phyloP scores from a whole-genome alignment of 2,797 vertebrate species.

The Oophaga sylvatica region DNA sequence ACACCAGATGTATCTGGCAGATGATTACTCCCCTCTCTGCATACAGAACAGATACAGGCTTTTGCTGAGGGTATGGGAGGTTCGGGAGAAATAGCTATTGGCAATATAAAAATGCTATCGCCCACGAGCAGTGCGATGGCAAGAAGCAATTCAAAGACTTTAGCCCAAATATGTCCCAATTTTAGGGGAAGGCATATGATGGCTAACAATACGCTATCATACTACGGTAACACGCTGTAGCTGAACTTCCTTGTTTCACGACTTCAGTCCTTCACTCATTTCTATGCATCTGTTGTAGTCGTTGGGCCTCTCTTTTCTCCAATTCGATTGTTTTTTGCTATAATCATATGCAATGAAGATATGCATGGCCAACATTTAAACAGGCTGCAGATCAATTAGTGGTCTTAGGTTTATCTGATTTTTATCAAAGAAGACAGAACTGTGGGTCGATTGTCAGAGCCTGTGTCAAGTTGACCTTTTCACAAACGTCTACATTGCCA shows the following conservation, averaged over 20 bases:
- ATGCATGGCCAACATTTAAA: constrained; percentile 97
- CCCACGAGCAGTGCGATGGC: not conserved
- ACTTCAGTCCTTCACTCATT: constrained; percentile 70
- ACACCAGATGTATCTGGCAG: too few species aligned
- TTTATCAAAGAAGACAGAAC: constrained; percentile 98
- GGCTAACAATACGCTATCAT: constrained; percentile 74
- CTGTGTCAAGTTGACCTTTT: constrained; percentile 99
- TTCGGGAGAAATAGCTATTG: too few species aligned
- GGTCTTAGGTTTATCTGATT: constrained; percentile 99
- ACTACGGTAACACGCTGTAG: constrained; percentile 71
- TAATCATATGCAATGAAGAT: constrained; percentile 90
- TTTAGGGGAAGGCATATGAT: constrained; percentile 67
- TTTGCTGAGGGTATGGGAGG: too few species aligned
- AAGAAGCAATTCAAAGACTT: not conserved
- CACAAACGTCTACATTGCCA: constrained; percentile 90
- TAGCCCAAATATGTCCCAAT: constrained; percentile 67
- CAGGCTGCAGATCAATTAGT: constrained; percentile 96
- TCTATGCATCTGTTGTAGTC: constrained; percentile 74
- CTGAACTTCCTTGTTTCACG: constrained; percentile 65
- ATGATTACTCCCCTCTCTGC: too few species aligned
- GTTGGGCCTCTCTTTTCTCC: constrained; percentile 75
- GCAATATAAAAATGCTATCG: not conserved
- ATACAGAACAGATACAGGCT: too few species aligned
- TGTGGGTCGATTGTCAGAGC: constrained; percentile 97
- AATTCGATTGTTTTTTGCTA: constrained; percentile 79